Conservation (phyloP, 2,113 vertebrate species). For the Menidia beryllina region DNA sequence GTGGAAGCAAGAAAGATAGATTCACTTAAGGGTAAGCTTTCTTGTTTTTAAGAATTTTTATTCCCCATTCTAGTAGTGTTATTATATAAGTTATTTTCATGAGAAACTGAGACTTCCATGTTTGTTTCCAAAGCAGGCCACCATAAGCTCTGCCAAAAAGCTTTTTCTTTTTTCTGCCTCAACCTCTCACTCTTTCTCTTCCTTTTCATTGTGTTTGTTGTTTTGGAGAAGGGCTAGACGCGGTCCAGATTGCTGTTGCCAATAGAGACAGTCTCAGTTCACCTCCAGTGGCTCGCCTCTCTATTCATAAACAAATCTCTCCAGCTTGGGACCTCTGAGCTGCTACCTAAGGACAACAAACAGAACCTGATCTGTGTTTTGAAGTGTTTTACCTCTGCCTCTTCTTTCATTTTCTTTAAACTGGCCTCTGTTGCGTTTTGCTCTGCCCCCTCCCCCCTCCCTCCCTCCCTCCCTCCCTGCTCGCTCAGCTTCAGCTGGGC, state of each 20-base stretch:
- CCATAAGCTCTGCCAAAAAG: constrained; percentile 58
- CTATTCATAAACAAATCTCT: constrained; percentile 77
- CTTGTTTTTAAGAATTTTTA: constrained; percentile 29
- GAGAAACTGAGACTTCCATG: constrained; percentile 71
- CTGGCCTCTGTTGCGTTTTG: constrained; percentile 45
- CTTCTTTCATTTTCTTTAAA: constrained; percentile 41
- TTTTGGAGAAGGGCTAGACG: constrained; percentile 71
- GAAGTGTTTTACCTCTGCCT: constrained; percentile 26
- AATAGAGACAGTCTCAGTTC: constrained; percentile 73
- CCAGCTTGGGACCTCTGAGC: constrained; percentile 50
- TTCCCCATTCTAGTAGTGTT: constrained; percentile 24
- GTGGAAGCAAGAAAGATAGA: neutral
- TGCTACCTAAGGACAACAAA: constrained; percentile 67
- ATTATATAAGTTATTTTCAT: constrained; percentile 55
- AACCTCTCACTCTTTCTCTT: constrained; percentile 56
- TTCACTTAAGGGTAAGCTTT: neutral
- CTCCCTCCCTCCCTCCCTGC: constrained; percentile 18
- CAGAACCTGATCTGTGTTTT: constrained; percentile 57
- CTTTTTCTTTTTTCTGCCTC: constrained; percentile 33
- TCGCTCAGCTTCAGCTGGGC: constrained; percentile 50
- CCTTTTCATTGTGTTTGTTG: constrained; percentile 73
- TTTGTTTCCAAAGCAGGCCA: constrained; percentile 73
- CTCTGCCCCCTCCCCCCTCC: constrained; percentile 26
- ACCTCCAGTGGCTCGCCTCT: constrained; percentile 67
- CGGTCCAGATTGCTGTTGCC: constrained; percentile 76